These are phyloP conservation scores for Umimayanthus chanpuru DNA, from an alignment of 92 coral and sea anemone species.

Conservation along the genomic window DNA sequence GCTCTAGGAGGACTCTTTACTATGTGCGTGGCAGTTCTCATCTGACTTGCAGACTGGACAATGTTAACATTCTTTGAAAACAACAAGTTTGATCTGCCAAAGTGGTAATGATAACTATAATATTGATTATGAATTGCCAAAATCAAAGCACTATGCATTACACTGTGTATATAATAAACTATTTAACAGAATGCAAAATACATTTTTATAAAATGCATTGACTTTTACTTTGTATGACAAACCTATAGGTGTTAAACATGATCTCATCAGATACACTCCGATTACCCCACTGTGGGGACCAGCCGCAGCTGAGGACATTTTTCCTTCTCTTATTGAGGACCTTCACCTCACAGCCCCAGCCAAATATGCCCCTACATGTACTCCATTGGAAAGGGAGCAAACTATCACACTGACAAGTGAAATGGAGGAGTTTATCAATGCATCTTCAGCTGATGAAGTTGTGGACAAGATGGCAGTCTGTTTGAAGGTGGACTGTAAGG, in stretches of 20 bases:
- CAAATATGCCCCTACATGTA: constrained; percentile 5
- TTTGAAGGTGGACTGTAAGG: neutral
- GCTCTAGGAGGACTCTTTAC: too few relatives aligned
- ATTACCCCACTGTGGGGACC: neutral
- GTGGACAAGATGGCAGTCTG: neutral
- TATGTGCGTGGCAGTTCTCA: too few relatives aligned
- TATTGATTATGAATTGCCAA: too few relatives aligned
- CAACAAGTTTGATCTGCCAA: too few relatives aligned
- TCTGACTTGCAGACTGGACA: too few relatives aligned
- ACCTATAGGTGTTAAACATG: neutral
- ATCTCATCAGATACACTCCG: neutral
- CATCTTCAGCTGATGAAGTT: constrained; percentile 26
- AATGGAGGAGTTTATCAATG: constrained; percentile 7
- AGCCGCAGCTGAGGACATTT: neutral
- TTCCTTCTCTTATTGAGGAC: neutral
- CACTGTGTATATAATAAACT: neutral
- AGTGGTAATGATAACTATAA: too few relatives aligned
- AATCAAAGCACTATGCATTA: too few relatives aligned
- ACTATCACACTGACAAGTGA: neutral
- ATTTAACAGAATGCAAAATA: too few relatives aligned
- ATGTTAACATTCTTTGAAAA: too few relatives aligned
- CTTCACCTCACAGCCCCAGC: neutral
- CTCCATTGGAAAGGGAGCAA: neutral
- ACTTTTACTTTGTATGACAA: neutral
- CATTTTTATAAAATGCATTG: neutral